Percentiles rank a stretch among this genome's conserved stretches.
Evolutionary conservation across 1,140 invertebrate species (phyloP).

Genomic region (Diorhabda elongata): DNA sequence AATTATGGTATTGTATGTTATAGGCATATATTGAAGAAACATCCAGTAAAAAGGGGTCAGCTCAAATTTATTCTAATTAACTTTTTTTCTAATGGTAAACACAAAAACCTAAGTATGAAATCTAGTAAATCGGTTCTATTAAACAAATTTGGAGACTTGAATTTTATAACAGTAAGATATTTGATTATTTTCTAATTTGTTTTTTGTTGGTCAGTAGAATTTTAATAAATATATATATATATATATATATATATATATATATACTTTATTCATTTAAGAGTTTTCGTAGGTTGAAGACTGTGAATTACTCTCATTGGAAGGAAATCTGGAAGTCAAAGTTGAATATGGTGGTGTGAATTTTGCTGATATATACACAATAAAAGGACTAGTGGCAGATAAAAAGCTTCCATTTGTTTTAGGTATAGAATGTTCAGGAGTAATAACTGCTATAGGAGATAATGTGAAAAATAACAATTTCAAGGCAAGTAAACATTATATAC

Average conservation of each 20-base stretch:
- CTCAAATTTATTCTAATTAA: too few relatives aligned
- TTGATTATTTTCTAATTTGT: too few relatives aligned
- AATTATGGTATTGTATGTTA: too few relatives aligned
- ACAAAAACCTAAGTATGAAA: too few relatives aligned
- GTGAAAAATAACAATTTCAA: conserved; percentile 34
- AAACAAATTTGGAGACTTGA: too few relatives aligned
- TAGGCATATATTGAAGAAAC: too few relatives aligned
- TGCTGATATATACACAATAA: conserved; percentile 51
- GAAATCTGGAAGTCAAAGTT: conserved; percentile 52
- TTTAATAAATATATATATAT: conserved; percentile 9
- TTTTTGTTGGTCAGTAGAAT: too few relatives aligned
- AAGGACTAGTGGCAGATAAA: conserved; percentile 45
- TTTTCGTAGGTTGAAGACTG: conserved; percentile 37
- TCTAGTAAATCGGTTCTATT: too few relatives aligned
- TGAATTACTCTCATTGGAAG: conserved; percentile 28
- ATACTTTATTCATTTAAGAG: not conserved
- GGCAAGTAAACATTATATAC: conserved; percentile 30
- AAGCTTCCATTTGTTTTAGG: conserved; percentile 50
- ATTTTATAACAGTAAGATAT: too few relatives aligned
- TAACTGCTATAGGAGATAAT: conserved; percentile 41
- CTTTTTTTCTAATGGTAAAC: too few relatives aligned
- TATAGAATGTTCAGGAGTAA: conserved; percentile 49
- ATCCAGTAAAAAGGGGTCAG: too few relatives aligned
- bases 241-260: not conserved
- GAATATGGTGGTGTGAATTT: conserved; percentile 56